phyloP scores from a whole-genome alignment of 2,888 invertebrate genomes.

The Eugnorisma glareosa region DNA sequence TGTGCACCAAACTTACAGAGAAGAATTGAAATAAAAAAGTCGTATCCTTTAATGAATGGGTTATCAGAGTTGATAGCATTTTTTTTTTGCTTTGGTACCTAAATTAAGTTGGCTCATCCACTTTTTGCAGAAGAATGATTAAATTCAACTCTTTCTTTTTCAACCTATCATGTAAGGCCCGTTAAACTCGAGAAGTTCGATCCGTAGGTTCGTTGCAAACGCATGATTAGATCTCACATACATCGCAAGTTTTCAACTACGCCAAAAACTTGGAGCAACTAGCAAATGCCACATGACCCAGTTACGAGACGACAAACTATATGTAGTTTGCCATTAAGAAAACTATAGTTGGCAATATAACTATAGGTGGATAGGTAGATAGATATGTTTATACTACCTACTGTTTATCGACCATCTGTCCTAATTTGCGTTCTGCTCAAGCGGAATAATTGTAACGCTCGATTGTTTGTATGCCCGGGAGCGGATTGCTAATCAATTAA shows the following conservation, averaged over 20 bases:
- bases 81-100: background rate
- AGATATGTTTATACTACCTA: no score
- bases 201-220: slow-evolving; percentile 29
- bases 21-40: background rate
- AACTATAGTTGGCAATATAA: slow-evolving; percentile 31
- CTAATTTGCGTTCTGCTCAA: slow-evolving; percentile 35
- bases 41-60: background rate
- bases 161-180: slow-evolving; percentile 38
- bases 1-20: background rate
- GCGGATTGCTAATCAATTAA: background rate
- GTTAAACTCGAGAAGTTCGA: slow-evolving; percentile 48
- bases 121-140: slow-evolving; percentile 4
- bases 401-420: slow-evolving; percentile 39
- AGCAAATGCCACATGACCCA: slow-evolving; percentile 55
- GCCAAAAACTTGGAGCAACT: slow-evolving; percentile 53
- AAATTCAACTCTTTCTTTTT: slow-evolving; percentile 13
- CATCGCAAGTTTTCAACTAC: slow-evolving; percentile 53
- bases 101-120: background rate
- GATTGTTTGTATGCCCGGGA: background rate
- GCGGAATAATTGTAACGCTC: slow-evolving; percentile 4
- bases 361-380: background rate
- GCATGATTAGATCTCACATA: slow-evolving; percentile 58
- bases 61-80: background rate
- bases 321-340: slow-evolving; percentile 49
- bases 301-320: slow-evolving; percentile 39